Evolutionary conservation across 2,797 vertebrate genomes (phyloP), one percentile per base, ranked within the genome.

Genomic region (Mallotus villosus): DNA sequence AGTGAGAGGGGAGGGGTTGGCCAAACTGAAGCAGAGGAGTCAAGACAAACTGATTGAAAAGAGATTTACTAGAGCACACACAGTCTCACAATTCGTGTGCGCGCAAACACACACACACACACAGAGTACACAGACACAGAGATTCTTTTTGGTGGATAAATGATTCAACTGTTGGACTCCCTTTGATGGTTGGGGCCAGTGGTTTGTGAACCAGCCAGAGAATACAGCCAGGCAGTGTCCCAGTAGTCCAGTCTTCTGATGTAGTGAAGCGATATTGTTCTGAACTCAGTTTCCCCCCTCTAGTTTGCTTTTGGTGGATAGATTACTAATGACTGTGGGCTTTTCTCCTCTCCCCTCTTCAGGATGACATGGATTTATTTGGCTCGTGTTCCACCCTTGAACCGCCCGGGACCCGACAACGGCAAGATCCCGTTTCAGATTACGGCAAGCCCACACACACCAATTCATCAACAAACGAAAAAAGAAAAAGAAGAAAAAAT

Each of bases 331-430:
- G 77, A 65, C 77, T 74, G 72, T 79, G 51, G 72, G 27, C 19
- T 70, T 65, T 79, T 79, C 71, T 87, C 82, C 80, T 72, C 74
- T 83, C 77, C 84, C 75, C 69, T 61, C 79, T 77, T 73, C 88
- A 93, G 92, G 89, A 87, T 91, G 90, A 93, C 84, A 84, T 79
- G 78, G 81, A 79, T 86, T 88, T 86, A 84, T 89, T 84, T 84
- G 83, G 81, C 83, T 81, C 71, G 32, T 73, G 81, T 86, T 86
- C 80, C 85, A 83, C 82, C 82, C 77, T 74, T 86, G 81, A 91
- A 87, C 77, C 79, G 77, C 79, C 84, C 81, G 72, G 89, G 84
- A 90, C 82, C 84, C 74, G 75, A 85, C 87, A 88, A 81, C 84
- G 83, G 74, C 81, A 89, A 80, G 88, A 92, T 88, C 82, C 87